Percentiles rank a stretch among this genome's conserved stretches.
These are phyloP conservation scores for Hippocampus guttulatus DNA, from an alignment of 2,113 vertebrate species.

Conservation along the genomic window DNA sequence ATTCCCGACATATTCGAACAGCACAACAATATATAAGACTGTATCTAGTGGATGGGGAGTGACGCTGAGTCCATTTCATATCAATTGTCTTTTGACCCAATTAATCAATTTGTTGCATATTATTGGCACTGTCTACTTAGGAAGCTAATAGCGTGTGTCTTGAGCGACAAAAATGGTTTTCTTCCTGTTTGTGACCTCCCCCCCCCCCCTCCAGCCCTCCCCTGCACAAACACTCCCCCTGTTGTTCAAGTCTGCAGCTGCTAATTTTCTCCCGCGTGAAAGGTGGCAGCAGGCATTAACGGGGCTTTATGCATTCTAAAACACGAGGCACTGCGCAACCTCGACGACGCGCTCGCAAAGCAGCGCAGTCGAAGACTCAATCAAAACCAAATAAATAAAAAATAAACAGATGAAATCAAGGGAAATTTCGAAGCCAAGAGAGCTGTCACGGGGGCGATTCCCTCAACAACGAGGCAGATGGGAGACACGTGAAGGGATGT, in stretches of 20 bases:
- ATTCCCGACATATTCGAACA: no score
- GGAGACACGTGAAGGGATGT: conserved; percentile 64
- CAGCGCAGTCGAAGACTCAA: conserved; percentile 41
- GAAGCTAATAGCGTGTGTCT: neutral
- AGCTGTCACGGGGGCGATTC: conserved; percentile 57
- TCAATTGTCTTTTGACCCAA: no score
- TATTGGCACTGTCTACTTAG: neutral
- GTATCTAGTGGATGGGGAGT: no score
- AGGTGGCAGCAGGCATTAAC: conserved; percentile 32
- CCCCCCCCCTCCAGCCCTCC: neutral
- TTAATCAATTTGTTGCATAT: no score
- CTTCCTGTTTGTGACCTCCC: conserved; percentile 16
- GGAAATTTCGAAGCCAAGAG: conserved; percentile 49
- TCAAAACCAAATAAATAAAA: conserved; percentile 51
- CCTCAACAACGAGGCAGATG: conserved; percentile 46
- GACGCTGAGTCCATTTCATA: no score
- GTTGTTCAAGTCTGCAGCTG: conserved; percentile 13
- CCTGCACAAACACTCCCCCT: conserved; percentile 33
- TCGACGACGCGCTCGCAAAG: conserved; percentile 16
- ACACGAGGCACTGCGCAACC: conserved; percentile 24
- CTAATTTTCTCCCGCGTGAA: conserved; percentile 35
- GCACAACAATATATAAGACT: no score
- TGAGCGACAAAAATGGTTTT: conserved; percentile 13
- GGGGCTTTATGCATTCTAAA: conserved; percentile 34
- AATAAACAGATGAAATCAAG: conserved; percentile 56